Evolutionary conservation across 1,140 invertebrate species (phyloP).

Genomic region (Phortica variegata): DNA sequence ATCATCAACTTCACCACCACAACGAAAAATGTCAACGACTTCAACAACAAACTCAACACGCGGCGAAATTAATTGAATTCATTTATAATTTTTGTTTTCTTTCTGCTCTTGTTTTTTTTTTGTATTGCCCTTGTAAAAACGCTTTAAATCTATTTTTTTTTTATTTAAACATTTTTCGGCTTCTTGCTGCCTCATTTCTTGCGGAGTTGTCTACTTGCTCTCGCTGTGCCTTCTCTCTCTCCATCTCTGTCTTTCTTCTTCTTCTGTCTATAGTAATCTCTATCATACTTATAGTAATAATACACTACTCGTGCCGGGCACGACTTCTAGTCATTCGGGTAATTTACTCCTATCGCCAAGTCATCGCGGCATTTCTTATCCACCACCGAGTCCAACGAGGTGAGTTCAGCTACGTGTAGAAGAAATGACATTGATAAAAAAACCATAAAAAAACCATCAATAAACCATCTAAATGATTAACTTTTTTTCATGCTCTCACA

Average conservation of each 20-base stretch:
- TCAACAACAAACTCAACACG: too few relatives aligned
- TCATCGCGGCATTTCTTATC: slow-evolving; percentile 71
- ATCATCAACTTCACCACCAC: too few relatives aligned
- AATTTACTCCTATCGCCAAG: slow-evolving; percentile 60
- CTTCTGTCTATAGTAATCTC: slow-evolving; percentile 42
- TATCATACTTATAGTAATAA: slow-evolving; percentile 59
- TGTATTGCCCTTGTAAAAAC: background rate
- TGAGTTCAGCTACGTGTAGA: slow-evolving; percentile 28
- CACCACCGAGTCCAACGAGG: slow-evolving; percentile 73
- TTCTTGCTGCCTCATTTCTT: background rate
- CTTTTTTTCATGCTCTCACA: too few relatives aligned
- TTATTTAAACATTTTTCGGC: too few relatives aligned
- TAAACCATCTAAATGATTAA: too few relatives aligned
- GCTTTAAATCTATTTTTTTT: too few relatives aligned
- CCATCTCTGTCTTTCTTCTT: slow-evolving; percentile 18
- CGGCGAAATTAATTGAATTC: too few relatives aligned
- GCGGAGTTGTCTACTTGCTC: too few relatives aligned
- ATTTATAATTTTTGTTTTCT: too few relatives aligned
- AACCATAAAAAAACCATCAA: background rate
- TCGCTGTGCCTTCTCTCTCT: too few relatives aligned
- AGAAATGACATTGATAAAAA: background rate
- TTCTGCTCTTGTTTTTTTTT: slow-evolving; percentile 5
- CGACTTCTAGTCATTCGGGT: slow-evolving; percentile 58
- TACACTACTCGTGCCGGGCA: slow-evolving; percentile 60
- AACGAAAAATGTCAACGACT: too few relatives aligned